These are phyloP conservation scores for Passerina amoena DNA, from an alignment of 2,113 vertebrate species.

Conservation along the genomic window DNA sequence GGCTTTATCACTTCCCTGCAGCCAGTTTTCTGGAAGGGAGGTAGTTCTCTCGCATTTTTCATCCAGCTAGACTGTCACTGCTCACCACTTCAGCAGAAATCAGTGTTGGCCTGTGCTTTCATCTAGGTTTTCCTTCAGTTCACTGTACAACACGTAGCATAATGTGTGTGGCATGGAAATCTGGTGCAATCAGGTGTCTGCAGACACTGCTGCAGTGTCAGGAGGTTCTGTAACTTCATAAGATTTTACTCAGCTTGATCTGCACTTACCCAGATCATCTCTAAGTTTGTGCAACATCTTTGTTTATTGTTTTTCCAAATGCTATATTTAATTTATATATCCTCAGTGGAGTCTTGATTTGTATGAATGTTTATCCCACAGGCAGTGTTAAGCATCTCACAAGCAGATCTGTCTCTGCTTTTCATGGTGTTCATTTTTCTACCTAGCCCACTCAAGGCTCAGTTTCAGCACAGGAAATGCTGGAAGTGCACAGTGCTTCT, in stretches of 20 bases:
- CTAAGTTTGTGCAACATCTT: not conserved
- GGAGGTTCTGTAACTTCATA: not conserved
- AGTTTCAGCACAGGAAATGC: not conserved
- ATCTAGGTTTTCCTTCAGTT: not conserved
- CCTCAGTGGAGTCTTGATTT: not conserved
- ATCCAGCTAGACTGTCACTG: not conserved
- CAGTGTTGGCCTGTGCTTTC: not conserved
- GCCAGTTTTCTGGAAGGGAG: not conserved
- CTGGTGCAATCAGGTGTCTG: not conserved
- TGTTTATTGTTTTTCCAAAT: slow-evolving; percentile 6
- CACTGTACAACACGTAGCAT: not conserved
- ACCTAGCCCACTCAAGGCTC: not conserved
- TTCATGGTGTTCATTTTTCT: not conserved
- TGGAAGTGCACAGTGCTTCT: not conserved
- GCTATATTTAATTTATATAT: not conserved
- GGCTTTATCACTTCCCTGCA: not conserved
- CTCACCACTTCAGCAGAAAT: not conserved
- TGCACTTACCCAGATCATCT: not conserved
- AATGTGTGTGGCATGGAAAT: not conserved
- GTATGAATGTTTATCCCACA: slow-evolving; percentile 15
- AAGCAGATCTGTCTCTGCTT: not conserved
- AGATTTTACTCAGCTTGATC: not conserved
- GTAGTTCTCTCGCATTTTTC: not conserved
- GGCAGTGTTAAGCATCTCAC: not conserved
- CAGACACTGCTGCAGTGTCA: not conserved